Evolutionary conservation across 2,888 invertebrate genomes (phyloP).

Genomic region (Hypomecis atomaria): DNA sequence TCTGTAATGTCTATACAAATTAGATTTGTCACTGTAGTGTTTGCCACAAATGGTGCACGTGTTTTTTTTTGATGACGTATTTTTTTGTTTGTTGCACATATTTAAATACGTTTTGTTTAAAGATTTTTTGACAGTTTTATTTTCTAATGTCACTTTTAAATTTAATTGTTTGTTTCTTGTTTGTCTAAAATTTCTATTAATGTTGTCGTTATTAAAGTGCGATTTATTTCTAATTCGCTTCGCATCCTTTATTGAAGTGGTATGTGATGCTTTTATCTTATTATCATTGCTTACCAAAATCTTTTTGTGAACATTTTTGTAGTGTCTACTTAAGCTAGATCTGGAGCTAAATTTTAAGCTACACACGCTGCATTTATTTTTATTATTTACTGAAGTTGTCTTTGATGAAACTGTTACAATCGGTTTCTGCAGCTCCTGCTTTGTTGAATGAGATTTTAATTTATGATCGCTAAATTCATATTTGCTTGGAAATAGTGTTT

Average conservation of each 20-base stretch:
- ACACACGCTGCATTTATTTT: slow-evolving; percentile 51
- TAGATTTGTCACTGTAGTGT: slow-evolving; percentile 37
- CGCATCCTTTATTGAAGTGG: neutral
- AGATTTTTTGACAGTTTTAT: neutral
- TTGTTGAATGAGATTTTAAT: slow-evolving; percentile 36
- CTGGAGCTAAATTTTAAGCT: slow-evolving; percentile 37
- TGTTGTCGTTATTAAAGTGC: neutral
- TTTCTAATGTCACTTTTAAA: neutral
- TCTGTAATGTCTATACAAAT: slow-evolving; percentile 49
- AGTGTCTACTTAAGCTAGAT: slow-evolving; percentile 49
- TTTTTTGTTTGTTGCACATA: neutral
- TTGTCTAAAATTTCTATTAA: neutral
- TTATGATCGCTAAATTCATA: slow-evolving; percentile 47
- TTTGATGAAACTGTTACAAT: slow-evolving; percentile 5
- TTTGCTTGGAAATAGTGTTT: slow-evolving; percentile 61
- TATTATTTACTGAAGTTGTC: slow-evolving; percentile 14
- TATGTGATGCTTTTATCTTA: neutral
- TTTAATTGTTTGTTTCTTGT: slow-evolving; percentile 9
- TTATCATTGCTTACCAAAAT: neutral
- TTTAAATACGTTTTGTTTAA: neutral
- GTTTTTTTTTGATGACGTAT: slow-evolving; percentile 17
- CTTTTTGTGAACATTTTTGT: slow-evolving; percentile 38
- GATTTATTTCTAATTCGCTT: neutral
- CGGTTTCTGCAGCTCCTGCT: slow-evolving; percentile 16
- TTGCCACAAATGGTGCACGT: slow-evolving; percentile 51